Evolutionary conservation across 1,140 invertebrate genomes (phyloP), one percentile per base, ranked within the genome.

Genomic region (Atopsyche davidsoni): DNA sequence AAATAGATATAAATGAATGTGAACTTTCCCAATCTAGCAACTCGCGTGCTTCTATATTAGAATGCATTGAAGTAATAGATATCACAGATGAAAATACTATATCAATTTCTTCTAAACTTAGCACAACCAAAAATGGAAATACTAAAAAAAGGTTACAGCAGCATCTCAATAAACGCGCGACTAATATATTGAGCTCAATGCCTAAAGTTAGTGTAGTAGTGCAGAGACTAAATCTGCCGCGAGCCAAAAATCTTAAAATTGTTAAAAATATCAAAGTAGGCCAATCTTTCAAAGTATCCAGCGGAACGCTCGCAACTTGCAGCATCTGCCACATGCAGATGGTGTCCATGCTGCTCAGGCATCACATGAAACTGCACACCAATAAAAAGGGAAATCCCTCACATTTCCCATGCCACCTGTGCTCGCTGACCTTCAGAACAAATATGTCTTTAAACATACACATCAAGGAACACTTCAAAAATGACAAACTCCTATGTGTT

Each of bases 381-480:
- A 48, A 40, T 4, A 4, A 23, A 40, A 14, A 6, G n/a, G n/a
- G n/a, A n/a, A n/a, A n/a, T 22, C 25, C 18, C 7, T 21, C 31
- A 19, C 24, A 28, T 9, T 48, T 40, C n/a, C 24, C 21, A 28
- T 48, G 46, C 17, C 31, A 48, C 41, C 11, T 48, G 6, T 48
- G 46, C 31, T 19, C 38, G 18, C 11, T 40, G 19, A 13, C 21
- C 1, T 48, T 48, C 31, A 23, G 22, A 18, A 40, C 46, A 1
- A 40, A 40, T 10, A 11, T 32, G 1, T 40, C 39, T 14, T 18
- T 48, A 2, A 23, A 48, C 16, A 10, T 39, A 2, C 46, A 48
- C 46, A 18, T 40, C 1, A 39, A 48, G n/a, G 25, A 48, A 16
- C 46, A 48, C 31, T 48, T 48, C n/a, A 4, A 40, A 28, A 40